phyloP scores from a whole-genome alignment of 2,797 vertebrate genomes.

The Sebastes itinus region DNA sequence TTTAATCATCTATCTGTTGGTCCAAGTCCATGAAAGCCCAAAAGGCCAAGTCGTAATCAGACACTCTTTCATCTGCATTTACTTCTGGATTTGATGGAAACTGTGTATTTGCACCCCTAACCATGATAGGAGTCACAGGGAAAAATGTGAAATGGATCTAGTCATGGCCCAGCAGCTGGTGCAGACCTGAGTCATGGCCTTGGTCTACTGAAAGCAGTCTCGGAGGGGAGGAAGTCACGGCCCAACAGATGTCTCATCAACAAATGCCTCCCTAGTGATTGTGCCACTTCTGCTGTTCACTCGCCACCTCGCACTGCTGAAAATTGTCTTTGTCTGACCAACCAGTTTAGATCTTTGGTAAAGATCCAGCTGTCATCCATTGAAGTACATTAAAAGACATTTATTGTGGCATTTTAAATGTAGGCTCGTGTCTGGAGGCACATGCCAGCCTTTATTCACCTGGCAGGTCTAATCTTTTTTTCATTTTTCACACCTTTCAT shows the following conservation, averaged over 20 bases:
- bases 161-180: conserved; percentile 61
- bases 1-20: neutral
- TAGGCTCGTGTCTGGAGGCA: neutral
- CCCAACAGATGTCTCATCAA: conserved; percentile 63
- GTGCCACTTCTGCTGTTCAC: conserved; percentile 42
- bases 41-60: neutral
- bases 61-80: neutral
- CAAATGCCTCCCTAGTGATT: conserved; percentile 44
- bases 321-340: conserved; percentile 21
- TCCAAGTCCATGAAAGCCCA: neutral
- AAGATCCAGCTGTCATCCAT: conserved; percentile 3
- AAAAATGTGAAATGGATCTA: conserved; percentile 52
- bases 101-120: conserved; percentile 5
- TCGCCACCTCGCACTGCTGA: conserved; percentile 27
- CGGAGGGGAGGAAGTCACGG: conserved; percentile 35
- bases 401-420: conserved; percentile 1
- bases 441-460: conserved; percentile 6
- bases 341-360: conserved; percentile 7
- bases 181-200: conserved; percentile 68
- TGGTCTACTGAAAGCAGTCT: conserved; percentile 55
- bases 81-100: conserved; percentile 17
- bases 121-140: conserved; percentile 15
- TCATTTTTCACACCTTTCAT: neutral
- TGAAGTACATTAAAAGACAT: conserved; percentile 10
- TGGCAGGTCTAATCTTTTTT: neutral